phyloP scores from a whole-genome alignment of 1,140 invertebrate species.

The Orchestia grillus region DNA sequence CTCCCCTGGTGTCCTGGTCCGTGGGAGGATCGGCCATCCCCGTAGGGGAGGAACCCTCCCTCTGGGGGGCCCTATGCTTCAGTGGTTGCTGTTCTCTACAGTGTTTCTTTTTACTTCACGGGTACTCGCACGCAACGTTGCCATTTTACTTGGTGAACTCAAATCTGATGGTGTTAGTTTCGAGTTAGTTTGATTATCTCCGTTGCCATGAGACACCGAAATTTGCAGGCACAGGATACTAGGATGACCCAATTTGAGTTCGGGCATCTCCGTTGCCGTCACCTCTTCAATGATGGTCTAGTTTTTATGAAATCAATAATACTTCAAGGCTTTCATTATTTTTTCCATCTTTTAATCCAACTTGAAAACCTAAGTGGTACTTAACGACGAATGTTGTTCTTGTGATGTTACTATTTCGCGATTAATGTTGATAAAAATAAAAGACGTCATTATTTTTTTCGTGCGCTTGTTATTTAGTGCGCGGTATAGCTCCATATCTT shows the following conservation, averaged over 20 bases:
- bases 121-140: neutral
- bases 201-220: too few relatives aligned
- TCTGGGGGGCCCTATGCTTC: neutral
- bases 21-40: slow-evolving; percentile 16
- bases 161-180: too few relatives aligned
- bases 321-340: neutral
- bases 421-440: neutral
- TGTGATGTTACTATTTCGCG: neutral
- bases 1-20: neutral
- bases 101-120: neutral
- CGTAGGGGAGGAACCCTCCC: neutral
- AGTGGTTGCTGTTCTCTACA: neutral
- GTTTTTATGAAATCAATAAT: too few relatives aligned
- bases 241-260: too few relatives aligned
- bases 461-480: neutral
- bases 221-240: too few relatives aligned
- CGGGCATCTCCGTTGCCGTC: neutral
- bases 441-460: neutral
- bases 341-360: neutral
- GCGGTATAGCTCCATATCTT: neutral
- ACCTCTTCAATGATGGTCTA: too few relatives aligned
- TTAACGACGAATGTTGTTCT: neutral
- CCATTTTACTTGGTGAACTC: too few relatives aligned
- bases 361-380: neutral
- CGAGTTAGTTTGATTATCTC: too few relatives aligned